A percentile compares a stretch with the other conserved stretches of the same genome.
These are phyloP conservation scores for Megalops atlanticus DNA, from an alignment of 2,113 vertebrate species.

Conservation along the genomic window DNA sequence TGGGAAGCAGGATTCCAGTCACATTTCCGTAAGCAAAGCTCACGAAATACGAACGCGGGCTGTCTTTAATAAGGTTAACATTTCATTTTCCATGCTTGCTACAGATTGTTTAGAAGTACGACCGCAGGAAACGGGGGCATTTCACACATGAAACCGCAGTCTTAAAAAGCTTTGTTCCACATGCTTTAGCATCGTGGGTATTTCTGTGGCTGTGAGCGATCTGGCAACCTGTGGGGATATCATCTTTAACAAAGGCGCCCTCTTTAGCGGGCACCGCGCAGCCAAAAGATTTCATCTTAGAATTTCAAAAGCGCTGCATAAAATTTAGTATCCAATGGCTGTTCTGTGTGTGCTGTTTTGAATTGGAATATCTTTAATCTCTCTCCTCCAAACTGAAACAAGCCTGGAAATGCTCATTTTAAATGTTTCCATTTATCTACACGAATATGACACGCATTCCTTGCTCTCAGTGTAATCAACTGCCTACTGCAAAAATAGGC, in stretches of 20 bases:
- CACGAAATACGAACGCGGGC: background rate
- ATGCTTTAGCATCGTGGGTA: slow-evolving; percentile 38
- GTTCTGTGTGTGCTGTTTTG: slow-evolving; percentile 22
- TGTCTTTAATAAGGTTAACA: slow-evolving; percentile 15
- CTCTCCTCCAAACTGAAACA: background rate
- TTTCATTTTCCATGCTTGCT: slow-evolving; percentile 19
- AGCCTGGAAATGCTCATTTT: background rate
- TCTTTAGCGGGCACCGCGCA: slow-evolving; percentile 48
- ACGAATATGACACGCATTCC: background rate
- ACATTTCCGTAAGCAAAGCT: background rate
- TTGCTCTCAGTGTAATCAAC: background rate
- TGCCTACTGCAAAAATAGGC: background rate
- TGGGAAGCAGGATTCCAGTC: background rate
- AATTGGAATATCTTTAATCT: slow-evolving; percentile 17
- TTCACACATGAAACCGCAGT: slow-evolving; percentile 49
- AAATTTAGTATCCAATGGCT: slow-evolving; percentile 44
- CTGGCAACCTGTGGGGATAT: slow-evolving; percentile 44
- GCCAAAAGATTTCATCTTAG: slow-evolving; percentile 40
- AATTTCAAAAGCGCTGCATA: slow-evolving; percentile 40
- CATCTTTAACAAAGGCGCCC: slow-evolving; percentile 54
- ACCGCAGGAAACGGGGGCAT: slow-evolving; percentile 30
- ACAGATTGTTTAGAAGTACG: slow-evolving; percentile 18
- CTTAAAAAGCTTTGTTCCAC: slow-evolving; percentile 40
- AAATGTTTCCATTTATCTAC: background rate
- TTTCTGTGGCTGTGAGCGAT: slow-evolving; percentile 26